These are phyloP conservation scores for Gopherus evgoodei DNA, from an alignment of 2,113 vertebrate genomes.

Conservation along the genomic window DNA sequence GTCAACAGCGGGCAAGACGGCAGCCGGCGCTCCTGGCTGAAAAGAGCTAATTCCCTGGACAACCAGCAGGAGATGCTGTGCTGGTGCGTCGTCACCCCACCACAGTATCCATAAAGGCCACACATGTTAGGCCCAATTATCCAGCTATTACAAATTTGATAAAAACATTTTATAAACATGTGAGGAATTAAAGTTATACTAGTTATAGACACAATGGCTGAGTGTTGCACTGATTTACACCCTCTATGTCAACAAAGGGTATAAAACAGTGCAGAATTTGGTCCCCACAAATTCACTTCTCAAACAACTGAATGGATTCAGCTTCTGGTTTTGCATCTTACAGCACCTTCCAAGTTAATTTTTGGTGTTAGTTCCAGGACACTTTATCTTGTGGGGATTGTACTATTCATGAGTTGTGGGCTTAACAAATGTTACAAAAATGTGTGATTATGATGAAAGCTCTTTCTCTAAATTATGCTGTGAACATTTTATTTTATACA, in stretches of 20 bases:
- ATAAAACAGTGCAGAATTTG: neutral
- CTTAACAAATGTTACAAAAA: neutral
- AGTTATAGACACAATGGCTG: conserved; percentile 12
- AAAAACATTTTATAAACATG: neutral
- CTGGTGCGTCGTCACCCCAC: no score
- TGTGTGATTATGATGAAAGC: neutral
- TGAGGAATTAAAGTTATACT: neutral
- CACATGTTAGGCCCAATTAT: neutral
- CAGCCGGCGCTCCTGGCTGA: no score
- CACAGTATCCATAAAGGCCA: neutral
- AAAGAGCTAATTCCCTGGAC: no score
- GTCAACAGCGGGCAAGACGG: no score
- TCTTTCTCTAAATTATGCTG: neutral
- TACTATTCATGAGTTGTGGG: neutral
- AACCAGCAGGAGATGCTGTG: no score
- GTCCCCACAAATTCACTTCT: neutral
- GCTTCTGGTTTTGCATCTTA: neutral
- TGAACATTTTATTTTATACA: neutral
- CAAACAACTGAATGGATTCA: neutral
- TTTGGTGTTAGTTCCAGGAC: neutral
- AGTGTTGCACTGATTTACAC: neutral
- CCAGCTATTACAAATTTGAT: neutral
- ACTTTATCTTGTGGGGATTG: neutral
- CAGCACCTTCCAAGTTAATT: neutral
- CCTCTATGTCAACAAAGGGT: neutral